Evolutionary conservation across 2,113 vertebrate species (phyloP).

Genomic region (Danionella cerebrum): DNA sequence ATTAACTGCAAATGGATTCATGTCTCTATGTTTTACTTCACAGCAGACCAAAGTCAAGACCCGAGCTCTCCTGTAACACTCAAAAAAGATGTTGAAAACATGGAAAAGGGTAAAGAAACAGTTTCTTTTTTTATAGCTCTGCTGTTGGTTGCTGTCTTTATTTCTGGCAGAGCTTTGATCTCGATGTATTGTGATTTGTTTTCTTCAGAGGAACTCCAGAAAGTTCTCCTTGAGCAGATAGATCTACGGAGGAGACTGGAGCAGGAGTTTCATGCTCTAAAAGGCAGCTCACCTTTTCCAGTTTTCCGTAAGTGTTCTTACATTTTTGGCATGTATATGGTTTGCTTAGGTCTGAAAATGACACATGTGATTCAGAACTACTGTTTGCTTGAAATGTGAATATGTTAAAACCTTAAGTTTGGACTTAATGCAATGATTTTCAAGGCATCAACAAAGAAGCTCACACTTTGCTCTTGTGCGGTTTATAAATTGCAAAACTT

Average conservation of each 20-base stretch:
- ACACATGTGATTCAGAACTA: too few species aligned
- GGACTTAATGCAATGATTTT: too few species aligned
- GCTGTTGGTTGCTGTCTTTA: background rate
- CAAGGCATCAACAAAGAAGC: too few species aligned
- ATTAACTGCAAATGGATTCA: too few species aligned
- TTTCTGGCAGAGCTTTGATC: background rate
- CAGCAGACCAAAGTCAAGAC: conserved; percentile 83
- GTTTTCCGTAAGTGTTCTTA: conserved; percentile 84
- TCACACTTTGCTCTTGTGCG: too few species aligned
- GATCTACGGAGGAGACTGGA: conserved; percentile 90
- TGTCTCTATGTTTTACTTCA: conserved; percentile 10
- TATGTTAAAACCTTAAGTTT: too few species aligned
- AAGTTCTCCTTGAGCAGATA: conserved; percentile 96
- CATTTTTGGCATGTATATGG: too few species aligned
- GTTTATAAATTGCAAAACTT: too few species aligned
- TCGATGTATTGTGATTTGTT: conserved; percentile 38
- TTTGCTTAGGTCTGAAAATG: too few species aligned
- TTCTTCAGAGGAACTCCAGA: conserved; percentile 91
- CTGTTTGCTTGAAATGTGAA: too few species aligned
- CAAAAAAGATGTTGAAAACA: conserved; percentile 93
- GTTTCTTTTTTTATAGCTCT: background rate
- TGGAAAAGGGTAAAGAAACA: conserved; percentile 97
- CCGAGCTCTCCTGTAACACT: conserved; percentile 76
- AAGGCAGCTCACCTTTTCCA: conserved; percentile 87
- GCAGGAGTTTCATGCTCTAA: conserved; percentile 93